Evolutionary conservation across 2,888 invertebrate genomes (phyloP), one percentile per base, ranked within the genome.

Genomic region (Trichogramma evanescens): DNA sequence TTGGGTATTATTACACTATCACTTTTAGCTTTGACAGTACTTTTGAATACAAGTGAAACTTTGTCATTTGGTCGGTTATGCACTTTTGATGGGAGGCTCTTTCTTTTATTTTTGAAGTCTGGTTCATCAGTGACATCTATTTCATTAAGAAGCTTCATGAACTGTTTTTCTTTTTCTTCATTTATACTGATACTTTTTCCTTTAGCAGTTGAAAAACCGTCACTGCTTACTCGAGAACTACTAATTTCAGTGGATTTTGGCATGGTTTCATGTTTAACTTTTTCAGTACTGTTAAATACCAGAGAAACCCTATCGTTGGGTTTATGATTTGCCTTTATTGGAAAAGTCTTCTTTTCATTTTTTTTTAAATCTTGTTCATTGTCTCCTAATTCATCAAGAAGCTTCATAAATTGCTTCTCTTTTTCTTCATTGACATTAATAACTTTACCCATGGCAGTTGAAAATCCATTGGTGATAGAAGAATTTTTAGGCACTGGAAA

Each of bases 361-460:
- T 10, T 10, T 13, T 39, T 10, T 4, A 39, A 8, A 26, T 13
- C 39, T 8, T 39, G 6, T 8, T 50, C 39, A 8, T 6, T 10
- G 38, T 50, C 50, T 6, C 39, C 6, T 4, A 50, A 26, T 39
- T 50, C 50, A 8, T 50, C 38, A n/a, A 39, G 39, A 5, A 50
- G 6, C 39, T 50, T 50, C 7, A 40, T 6, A 39, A 39, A 50
- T 6, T 9, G 3, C 3, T 40, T 50, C 39, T 50, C 50, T 50
- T 50, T 50, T 7, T 7, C 40, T 8, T 50, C 38, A n/a, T 39
- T 50, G 5, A 54, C 45, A 9, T 65, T 58, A 39, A 80, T 74
- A 6, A 67, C 62, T 67, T 77, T 79, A 50, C 80, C 79, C 65
- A 70, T 73, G 38, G 74, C 78, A 6, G 75, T 74, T 65, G 72